A percentile compares a stretch with the other conserved stretches of the same genome.
phyloP scores from a whole-genome alignment of 2,113 vertebrate species.

The Sinosuthora webbiana region DNA sequence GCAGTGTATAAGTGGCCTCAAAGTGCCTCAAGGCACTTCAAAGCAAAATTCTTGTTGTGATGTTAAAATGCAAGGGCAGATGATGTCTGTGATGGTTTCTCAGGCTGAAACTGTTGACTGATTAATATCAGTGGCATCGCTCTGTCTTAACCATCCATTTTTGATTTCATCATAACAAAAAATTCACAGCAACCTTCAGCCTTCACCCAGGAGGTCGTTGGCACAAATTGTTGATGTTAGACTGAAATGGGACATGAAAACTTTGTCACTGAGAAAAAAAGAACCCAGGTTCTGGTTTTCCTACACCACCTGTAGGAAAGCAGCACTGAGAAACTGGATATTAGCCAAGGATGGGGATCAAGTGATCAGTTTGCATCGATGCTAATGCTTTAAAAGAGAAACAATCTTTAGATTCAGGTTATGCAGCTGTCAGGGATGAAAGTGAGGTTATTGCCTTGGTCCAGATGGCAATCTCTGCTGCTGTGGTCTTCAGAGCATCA shows the following conservation, averaged over 20 bases:
- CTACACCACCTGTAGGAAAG: neutral
- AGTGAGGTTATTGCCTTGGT: neutral
- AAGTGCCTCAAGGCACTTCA: neutral
- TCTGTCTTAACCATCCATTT: neutral
- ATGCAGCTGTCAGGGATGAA: neutral
- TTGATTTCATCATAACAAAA: neutral
- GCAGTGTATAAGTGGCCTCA: neutral
- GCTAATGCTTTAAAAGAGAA: neutral
- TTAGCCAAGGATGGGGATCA: neutral
- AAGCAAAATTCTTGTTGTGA: neutral
- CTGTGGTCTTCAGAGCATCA: neutral
- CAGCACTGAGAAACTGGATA: neutral
- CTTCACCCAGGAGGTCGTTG: neutral
- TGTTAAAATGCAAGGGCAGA: neutral
- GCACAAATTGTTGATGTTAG: neutral
- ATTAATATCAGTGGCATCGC: neutral
- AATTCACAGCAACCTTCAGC: neutral
- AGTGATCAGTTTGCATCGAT: neutral
- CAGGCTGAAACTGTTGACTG: neutral
- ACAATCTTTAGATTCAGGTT: slow-evolving; percentile 1
- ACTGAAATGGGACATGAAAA: neutral
- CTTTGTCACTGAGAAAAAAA: neutral
- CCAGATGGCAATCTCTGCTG: neutral
- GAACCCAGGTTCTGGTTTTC: neutral
- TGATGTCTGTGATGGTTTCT: neutral